phyloP scores from a whole-genome alignment of 2,113 vertebrate species.

The Archilochus colubris region DNA sequence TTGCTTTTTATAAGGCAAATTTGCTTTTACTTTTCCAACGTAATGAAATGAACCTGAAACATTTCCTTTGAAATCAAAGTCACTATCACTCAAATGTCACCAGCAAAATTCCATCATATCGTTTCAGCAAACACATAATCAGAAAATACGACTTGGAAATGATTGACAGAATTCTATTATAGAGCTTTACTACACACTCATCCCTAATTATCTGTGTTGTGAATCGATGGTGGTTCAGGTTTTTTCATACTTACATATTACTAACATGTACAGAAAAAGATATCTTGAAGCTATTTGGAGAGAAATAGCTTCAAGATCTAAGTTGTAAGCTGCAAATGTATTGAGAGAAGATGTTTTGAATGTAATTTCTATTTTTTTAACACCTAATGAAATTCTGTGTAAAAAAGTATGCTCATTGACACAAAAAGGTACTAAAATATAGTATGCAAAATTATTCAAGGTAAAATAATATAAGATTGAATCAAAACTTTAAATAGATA shows the following conservation, averaged over 20 bases:
- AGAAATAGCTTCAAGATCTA: neutral
- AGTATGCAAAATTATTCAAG: neutral
- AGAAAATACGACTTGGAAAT: conserved; percentile 77
- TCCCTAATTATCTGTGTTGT: conserved; percentile 84
- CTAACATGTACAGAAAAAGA: neutral
- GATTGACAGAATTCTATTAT: conserved; percentile 94
- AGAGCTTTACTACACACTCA: conserved; percentile 80
- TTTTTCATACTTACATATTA: conserved; percentile 61
- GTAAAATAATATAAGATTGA: neutral
- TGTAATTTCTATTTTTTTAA: neutral
- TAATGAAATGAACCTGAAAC: conserved; percentile 97
- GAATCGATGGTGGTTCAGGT: conserved; percentile 81
- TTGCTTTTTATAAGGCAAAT: conserved; percentile 99
- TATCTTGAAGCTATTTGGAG: neutral
- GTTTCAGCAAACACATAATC: conserved; percentile 86
- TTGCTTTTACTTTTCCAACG: conserved; percentile 95
- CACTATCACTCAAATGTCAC: conserved; percentile 90
- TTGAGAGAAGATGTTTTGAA: neutral
- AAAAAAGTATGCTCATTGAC: neutral
- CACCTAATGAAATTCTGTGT: neutral
- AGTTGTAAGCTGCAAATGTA: neutral
- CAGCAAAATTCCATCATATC: conserved; percentile 86
- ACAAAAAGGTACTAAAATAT: neutral
- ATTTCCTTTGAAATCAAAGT: conserved; percentile 88
- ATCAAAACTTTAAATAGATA: neutral